phyloP scores from a whole-genome alignment of 1,140 invertebrate species.

The Habropoda laboriosa region DNA sequence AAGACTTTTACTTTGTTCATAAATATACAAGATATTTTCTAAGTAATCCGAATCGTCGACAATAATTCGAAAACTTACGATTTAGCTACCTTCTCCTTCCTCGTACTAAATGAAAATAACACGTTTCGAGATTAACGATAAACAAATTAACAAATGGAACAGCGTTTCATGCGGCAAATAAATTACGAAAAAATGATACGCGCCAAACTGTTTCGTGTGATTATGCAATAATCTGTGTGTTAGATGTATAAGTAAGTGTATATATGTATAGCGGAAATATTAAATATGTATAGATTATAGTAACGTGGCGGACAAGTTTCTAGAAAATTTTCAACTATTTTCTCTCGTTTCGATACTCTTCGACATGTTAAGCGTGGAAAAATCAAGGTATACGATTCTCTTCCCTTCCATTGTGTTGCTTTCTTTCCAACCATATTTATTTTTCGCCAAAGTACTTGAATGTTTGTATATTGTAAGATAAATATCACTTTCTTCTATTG shows the following conservation, averaged over 20 bases:
- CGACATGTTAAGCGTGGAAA: not conserved
- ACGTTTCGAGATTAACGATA: not conserved
- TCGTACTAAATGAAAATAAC: not conserved
- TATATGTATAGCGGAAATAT: slow-evolving; percentile 9
- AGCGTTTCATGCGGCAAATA: not conserved
- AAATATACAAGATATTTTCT: not conserved
- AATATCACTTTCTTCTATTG: not conserved
- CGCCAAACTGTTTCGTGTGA: not conserved
- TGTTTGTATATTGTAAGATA: not conserved
- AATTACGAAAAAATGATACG: not conserved
- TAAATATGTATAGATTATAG: not conserved
- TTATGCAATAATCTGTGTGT: slow-evolving; percentile 35
- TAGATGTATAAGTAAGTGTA: slow-evolving; percentile 22
- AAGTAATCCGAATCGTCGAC: slow-evolving; percentile 22
- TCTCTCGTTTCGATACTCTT: not conserved
- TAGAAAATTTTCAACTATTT: not conserved
- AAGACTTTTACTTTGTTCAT: too few relatives aligned
- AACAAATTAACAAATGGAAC: not conserved
- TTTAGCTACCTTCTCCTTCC: not conserved
- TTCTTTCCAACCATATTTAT: not conserved
- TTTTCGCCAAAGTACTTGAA: too few relatives aligned
- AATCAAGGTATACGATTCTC: too few relatives aligned
- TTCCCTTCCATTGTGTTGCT: not conserved
- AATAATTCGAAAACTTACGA: slow-evolving; percentile 25
- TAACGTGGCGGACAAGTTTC: not conserved